These are phyloP conservation scores for Drosophila paramelanica DNA, from an alignment of 2,888 invertebrate genomes.

Conservation along the genomic window DNA sequence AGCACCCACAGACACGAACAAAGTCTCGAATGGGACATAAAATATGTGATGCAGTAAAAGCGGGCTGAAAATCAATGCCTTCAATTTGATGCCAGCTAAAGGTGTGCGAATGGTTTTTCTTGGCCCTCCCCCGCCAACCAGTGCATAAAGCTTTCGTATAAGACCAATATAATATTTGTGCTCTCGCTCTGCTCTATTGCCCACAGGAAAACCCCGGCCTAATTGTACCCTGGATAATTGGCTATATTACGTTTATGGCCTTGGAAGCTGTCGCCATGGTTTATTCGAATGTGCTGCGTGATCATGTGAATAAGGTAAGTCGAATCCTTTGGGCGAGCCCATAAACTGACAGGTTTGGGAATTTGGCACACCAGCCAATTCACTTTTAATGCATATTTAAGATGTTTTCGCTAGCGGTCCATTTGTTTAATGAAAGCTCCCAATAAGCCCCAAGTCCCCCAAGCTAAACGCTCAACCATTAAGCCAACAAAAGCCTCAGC, in stretches of 20 bases:
- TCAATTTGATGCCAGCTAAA: slow-evolving; percentile 47
- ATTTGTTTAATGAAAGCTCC: slow-evolving; percentile 67
- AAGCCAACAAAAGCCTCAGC: slow-evolving; percentile 39
- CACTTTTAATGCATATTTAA: slow-evolving; percentile 67
- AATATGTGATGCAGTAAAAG: slow-evolving; percentile 45
- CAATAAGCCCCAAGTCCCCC: not conserved
- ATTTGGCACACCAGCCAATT: slow-evolving; percentile 19
- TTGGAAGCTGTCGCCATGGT: slow-evolving; percentile 93
- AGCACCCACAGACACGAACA: slow-evolving; percentile 9
- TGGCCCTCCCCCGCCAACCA: slow-evolving; percentile 1
- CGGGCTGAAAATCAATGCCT: slow-evolving; percentile 61
- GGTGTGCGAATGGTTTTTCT: slow-evolving; percentile 48
- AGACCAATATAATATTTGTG: slow-evolving; percentile 40
- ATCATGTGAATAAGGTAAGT: slow-evolving; percentile 92
- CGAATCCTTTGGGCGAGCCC: slow-evolving; percentile 20
- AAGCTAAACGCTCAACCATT: not conserved
- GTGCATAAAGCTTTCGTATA: not conserved
- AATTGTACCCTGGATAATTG: slow-evolving; percentile 92
- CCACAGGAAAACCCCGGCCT: slow-evolving; percentile 90
- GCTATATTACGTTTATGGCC: slow-evolving; percentile 92
- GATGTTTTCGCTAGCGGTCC: slow-evolving; percentile 32
- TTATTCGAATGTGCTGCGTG: slow-evolving; percentile 92
- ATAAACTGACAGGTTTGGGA: slow-evolving; percentile 11
- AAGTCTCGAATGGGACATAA: slow-evolving; percentile 36
- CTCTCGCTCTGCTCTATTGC: slow-evolving; percentile 24